Conservation (phyloP, 1,140 invertebrate genomes). For the Lepeophtheirus salmonis region DNA sequence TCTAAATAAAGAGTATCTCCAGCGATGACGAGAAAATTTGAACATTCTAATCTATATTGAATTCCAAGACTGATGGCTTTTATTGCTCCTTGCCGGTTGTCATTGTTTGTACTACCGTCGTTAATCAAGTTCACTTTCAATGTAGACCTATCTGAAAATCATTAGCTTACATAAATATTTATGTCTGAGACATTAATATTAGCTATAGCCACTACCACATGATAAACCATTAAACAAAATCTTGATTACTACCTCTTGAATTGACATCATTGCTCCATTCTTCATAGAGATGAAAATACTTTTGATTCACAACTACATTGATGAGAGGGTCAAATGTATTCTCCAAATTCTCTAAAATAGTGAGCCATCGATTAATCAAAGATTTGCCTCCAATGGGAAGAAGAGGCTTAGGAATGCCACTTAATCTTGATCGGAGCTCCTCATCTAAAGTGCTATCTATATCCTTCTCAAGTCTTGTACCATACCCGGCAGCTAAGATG, state of each 20-base stretch:
- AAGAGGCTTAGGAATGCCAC: neutral
- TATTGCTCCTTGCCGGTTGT: neutral
- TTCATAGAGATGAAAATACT: neutral
- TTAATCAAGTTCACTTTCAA: neutral
- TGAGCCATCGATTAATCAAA: neutral
- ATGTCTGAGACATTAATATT: no score
- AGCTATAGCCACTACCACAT: no score
- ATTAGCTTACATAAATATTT: no score
- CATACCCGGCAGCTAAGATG: neutral
- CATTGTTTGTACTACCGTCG: neutral
- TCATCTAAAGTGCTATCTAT: neutral
- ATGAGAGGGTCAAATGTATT: neutral
- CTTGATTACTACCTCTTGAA: no score
- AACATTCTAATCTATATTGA: neutral
- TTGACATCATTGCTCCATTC: neutral
- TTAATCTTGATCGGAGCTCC: neutral
- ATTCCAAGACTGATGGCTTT: neutral
- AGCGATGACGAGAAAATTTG: neutral
- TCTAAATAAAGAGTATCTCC: neutral
- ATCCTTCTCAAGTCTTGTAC: neutral
- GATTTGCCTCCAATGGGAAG: neutral
- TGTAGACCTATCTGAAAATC: neutral
- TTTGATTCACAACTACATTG: neutral
- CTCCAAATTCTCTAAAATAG: neutral
- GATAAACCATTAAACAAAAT: no score